phyloP scores from a whole-genome alignment of 2,797 vertebrate genomes.

The Ambastaia sidthimunki region DNA sequence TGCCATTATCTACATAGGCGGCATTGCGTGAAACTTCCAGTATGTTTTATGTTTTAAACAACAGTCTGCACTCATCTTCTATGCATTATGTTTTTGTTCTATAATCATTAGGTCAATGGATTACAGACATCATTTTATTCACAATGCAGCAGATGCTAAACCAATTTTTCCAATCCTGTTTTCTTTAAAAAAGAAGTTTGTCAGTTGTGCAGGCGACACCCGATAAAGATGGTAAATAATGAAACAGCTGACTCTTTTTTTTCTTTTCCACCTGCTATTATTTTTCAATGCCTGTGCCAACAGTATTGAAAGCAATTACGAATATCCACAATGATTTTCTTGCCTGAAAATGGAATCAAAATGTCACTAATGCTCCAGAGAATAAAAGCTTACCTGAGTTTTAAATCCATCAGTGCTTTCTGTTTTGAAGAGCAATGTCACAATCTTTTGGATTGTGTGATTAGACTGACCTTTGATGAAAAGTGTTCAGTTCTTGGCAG shows the following conservation, averaged over 20 bases:
- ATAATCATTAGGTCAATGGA: background rate
- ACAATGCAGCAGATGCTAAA: background rate
- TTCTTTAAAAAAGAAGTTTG: background rate
- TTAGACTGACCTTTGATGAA: conserved; percentile 24
- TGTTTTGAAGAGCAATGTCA: conserved; percentile 23
- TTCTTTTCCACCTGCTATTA: background rate
- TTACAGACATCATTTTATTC: background rate
- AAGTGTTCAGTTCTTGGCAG: background rate
- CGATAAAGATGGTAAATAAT: background rate
- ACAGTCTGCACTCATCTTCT: background rate
- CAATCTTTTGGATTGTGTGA: conserved; percentile 4
- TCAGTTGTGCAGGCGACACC: background rate
- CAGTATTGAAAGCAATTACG: conserved; percentile 25
- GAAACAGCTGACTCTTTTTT: conserved; percentile 7
- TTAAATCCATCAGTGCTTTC: background rate
- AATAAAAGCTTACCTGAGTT: conserved; percentile 14
- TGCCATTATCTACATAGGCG: background rate
- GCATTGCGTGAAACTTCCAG: background rate
- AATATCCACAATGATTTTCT: conserved; percentile 10
- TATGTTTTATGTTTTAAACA: background rate
- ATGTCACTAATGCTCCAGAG: conserved; percentile 27
- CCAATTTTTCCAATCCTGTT: background rate
- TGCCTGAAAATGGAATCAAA: conserved; percentile 23
- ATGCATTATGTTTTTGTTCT: background rate
- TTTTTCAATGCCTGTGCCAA: conserved; percentile 16